A percentile compares a stretch with the other conserved stretches of the same genome.
Conservation (phyloP, 2,113 vertebrate genomes). For the Cyprinus carpio region DNA sequence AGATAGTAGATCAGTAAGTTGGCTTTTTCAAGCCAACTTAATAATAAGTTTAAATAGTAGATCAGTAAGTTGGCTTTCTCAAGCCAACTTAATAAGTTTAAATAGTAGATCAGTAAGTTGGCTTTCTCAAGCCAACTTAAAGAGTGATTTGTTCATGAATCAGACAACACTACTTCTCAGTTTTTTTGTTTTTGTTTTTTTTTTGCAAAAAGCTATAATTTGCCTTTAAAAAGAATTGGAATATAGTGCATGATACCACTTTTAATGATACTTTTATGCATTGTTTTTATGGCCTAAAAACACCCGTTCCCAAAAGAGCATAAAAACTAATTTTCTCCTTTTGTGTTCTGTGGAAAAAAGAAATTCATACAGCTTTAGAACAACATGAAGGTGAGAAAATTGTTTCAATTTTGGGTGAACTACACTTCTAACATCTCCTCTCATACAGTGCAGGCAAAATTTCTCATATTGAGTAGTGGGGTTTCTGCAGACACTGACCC, state of each 20-base stretch:
- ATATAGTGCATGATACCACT: background rate
- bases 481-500: background rate
- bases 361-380: background rate
- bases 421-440: background rate
- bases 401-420: background rate
- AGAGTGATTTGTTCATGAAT: no score
- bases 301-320: background rate
- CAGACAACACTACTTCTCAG: no score
- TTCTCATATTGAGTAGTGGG: background rate
- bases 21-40: no score
- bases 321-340: background rate
- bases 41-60: no score
- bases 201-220: background rate
- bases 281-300: background rate
- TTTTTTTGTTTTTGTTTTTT: background rate
- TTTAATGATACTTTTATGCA: background rate
- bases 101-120: no score
- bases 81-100: no score
- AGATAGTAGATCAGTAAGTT: no score
- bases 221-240: background rate
- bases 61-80: no score
- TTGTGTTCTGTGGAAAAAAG: background rate
- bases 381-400: background rate
- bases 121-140: no score
- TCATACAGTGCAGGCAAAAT: slow-evolving; percentile 11